Base-by-base conservation (phyloP, 2,888 invertebrate genomes). In the Ormia ochracea region DNA sequence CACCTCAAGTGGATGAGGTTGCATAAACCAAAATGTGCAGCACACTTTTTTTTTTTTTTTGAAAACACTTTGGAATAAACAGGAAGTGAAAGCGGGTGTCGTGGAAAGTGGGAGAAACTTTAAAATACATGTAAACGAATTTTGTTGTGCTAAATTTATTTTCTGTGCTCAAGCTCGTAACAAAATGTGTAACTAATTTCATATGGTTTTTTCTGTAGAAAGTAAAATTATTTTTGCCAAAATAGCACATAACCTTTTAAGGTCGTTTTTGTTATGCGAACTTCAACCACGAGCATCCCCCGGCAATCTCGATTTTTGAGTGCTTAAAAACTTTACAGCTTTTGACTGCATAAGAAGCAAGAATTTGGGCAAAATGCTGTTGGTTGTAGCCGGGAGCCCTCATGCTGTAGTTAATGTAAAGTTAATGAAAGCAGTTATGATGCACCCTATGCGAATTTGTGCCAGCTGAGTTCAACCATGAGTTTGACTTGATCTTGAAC, bases 31-130 rank as follows among this genome's bases (percentile, higher is more conserved):
- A 63, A 43, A 56, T 73, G 45, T 56, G 14, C 23, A 48, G 19
- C 50, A 50, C 31, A 59, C 45, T 31, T 58, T 28, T 56, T 66
- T 48, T 33, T 65, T 74, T 65, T 74, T 65, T 65, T 65, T 74
- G 48, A 54, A 66, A 43, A 65, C n/a, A 33, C 3, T 10, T 5
- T 2, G 17, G 17, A 31, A 1, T 14, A 17, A 52, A 56, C 21
- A 56, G 4, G 28, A 14, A 3, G 36, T 36, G 36, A 14, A 23
- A 14, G 23, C 21, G 43, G 4, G 26, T 4, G 3, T 21, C 38
- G 9, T 43, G 26, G 1, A 2, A 0, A 38, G 12, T 12, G 41
- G 50, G 7, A 0, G 48, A 58, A 54, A 65, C 28, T 38, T 19
- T 48, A 28, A 65, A 74, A 58, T 58, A 38, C 28, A 56, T 50